Base-by-base conservation (phyloP, 2,888 invertebrate genomes). In the Taphrorychus bicolor region DNA sequence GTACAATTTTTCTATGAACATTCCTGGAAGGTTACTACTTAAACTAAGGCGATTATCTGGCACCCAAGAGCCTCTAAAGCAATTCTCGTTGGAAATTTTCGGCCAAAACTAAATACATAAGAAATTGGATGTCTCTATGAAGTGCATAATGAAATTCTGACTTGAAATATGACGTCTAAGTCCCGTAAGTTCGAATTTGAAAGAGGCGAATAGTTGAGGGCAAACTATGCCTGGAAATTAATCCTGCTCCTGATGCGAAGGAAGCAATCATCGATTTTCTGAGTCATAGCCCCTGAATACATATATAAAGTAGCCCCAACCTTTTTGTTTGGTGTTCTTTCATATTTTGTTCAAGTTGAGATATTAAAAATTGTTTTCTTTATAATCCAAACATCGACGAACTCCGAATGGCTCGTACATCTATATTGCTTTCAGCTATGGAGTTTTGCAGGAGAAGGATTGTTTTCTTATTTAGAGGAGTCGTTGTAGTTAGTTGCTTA, bases 301-400 rank as follows among this genome's bases (percentile, higher is more conserved):
- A 11, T 32, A 32, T 32, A 32, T 7, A 32, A n/a, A n/a, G n/a
- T n/a, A n/a, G n/a, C n/a, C n/a, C 32, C 32, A 32, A 32, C 7
- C 49, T 16, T 52, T 52, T 52, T 23, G 17, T 59, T 48, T 45
- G 14, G 21, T 48, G 9, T 17, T 23, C 9, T 59, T 48, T 59
- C 23, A 17, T 17, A 49, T 49, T 48, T 51, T 51, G 17, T 45
- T 45, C 3, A n/a, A 23, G 18, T 19, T 59, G 32, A n/a, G 49
- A 59, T 51, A 59, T 59, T 51, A 51, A 59, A 59, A 59, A 40
- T 11, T 59, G 51, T 59, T 51, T 59, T 51, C 51, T 19, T 59
- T 59, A 49, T 19, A 32, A 32, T 51, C 16, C 2, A 51, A 59
- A 59, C 40, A 59, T 2, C 14, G 45, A 16, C 4, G 4, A 16